A percentile compares a stretch with the other conserved stretches of the same genome.
phyloP scores from a whole-genome alignment of 2,888 invertebrate species.

The Andrena dorsata region DNA sequence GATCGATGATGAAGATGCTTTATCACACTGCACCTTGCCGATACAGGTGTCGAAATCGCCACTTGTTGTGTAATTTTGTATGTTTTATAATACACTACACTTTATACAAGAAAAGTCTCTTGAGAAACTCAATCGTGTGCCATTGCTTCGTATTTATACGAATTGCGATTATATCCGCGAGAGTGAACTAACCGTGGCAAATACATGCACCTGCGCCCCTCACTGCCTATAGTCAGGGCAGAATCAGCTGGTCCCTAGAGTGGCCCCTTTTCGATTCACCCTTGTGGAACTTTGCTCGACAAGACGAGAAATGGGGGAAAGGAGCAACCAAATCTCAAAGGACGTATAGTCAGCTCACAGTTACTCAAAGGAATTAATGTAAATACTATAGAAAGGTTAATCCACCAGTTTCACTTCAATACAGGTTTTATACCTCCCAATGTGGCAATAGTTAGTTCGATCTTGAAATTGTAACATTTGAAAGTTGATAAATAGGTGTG shows the following conservation, averaged over 20 bases:
- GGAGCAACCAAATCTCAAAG: no score
- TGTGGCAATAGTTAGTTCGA: no score
- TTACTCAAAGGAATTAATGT: no score
- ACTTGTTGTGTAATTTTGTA: slow-evolving; percentile 38
- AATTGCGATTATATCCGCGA: slow-evolving; percentile 39
- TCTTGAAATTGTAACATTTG: no score
- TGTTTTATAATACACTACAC: slow-evolving; percentile 35
- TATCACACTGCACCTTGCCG: neutral
- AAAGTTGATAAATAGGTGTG: no score
- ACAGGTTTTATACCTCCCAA: no score
- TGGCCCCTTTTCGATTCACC: neutral
- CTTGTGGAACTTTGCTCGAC: no score
- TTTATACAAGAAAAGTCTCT: slow-evolving; percentile 23
- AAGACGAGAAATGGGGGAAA: no score
- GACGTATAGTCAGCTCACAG: no score
- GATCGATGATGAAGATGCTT: neutral
- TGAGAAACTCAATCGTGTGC: slow-evolving; percentile 16
- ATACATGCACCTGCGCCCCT: slow-evolving; percentile 44
- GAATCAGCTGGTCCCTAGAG: neutral
- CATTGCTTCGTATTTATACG: slow-evolving; percentile 21
- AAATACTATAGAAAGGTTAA: no score
- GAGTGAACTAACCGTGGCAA: slow-evolving; percentile 45
- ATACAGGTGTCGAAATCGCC: slow-evolving; percentile 11
- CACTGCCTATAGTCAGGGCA: neutral
- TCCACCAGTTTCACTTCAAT: no score